Percentiles rank a stretch among this genome's conserved stretches.
These are phyloP conservation scores for Acrocyrtus sp. DNA, from an alignment of 2,888 invertebrate genomes.

Conservation along the genomic window DNA sequence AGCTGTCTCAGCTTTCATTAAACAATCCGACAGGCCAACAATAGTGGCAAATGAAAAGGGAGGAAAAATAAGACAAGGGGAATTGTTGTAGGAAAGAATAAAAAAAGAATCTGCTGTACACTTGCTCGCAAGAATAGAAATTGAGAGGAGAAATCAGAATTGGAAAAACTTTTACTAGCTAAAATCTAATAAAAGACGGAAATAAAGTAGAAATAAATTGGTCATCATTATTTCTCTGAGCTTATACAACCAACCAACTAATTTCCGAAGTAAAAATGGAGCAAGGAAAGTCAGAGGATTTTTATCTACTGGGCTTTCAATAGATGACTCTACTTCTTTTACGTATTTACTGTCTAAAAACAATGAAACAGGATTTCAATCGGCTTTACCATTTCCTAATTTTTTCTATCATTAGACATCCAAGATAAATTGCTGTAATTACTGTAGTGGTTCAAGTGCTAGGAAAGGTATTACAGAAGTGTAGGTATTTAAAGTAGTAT, in stretches of 20 bases:
- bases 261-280: neutral
- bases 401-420: slow-evolving; percentile 24
- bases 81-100: neutral
- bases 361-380: slow-evolving; percentile 38
- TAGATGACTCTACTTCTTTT: neutral
- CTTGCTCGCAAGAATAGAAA: too few relatives aligned
- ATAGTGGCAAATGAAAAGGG: neutral
- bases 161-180: slow-evolving; percentile 22
- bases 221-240: slow-evolving; percentile 33
- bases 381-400: slow-evolving; percentile 26
- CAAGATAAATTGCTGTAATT: slow-evolving; percentile 46
- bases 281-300: neutral
- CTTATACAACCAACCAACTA: too few relatives aligned
- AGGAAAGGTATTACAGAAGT: too few relatives aligned
- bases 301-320: neutral
- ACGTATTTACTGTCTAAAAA: slow-evolving; percentile 9
- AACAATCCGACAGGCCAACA: slow-evolving; percentile 3
- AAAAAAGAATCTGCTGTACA: neutral
- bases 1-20: too few relatives aligned
- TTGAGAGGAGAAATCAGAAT: too few relatives aligned
- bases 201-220: slow-evolving; percentile 42
- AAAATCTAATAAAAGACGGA: slow-evolving; percentile 17
- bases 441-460: too few relatives aligned
- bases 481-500: too few relatives aligned
- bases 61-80: neutral